Evolutionary conservation across 2,888 invertebrate genomes (phyloP).

Genomic region (Orthonevra nobilis): DNA sequence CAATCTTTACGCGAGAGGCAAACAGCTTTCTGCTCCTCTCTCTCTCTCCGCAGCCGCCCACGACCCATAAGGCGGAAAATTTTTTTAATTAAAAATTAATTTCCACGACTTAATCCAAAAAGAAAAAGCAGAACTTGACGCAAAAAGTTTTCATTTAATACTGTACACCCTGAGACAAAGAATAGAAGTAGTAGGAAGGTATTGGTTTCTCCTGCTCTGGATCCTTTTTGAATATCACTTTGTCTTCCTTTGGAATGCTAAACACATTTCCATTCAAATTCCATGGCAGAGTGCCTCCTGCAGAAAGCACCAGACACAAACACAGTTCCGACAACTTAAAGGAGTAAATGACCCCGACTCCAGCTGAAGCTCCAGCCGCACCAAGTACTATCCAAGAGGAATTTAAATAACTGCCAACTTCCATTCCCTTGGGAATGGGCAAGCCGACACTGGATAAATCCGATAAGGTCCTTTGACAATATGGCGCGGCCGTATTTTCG

Average conservation of each 20-base stretch:
- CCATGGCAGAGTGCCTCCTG: conserved; percentile 18
- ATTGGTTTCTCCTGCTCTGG: neutral
- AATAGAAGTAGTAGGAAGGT: no score
- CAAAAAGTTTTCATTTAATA: conserved; percentile 19
- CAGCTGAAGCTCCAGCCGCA: no score
- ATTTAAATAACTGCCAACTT: conserved; percentile 57
- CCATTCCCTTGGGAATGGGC: neutral
- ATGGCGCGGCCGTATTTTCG: no score
- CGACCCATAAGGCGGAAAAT: conserved; percentile 47
- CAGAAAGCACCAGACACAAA: conserved; percentile 6
- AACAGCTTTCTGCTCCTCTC: neutral
- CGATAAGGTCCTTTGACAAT: conserved; percentile 20
- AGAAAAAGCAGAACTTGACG: conserved; percentile 6
- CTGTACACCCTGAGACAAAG: neutral
- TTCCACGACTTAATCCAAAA: conserved; percentile 46
- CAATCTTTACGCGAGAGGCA: conserved; percentile 27
- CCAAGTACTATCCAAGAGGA: conserved; percentile 42
- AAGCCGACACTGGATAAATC: no score
- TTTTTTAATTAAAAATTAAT: conserved; percentile 70
- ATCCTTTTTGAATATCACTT: conserved; percentile 36
- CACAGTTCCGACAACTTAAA: conserved; percentile 11
- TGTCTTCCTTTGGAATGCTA: conserved; percentile 66
- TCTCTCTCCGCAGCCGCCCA: no score
- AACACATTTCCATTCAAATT: conserved; percentile 60
- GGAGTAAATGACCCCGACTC: conserved; percentile 12